phyloP scores from a whole-genome alignment of 2,113 vertebrate species.

The Carollia perspicillata region DNA sequence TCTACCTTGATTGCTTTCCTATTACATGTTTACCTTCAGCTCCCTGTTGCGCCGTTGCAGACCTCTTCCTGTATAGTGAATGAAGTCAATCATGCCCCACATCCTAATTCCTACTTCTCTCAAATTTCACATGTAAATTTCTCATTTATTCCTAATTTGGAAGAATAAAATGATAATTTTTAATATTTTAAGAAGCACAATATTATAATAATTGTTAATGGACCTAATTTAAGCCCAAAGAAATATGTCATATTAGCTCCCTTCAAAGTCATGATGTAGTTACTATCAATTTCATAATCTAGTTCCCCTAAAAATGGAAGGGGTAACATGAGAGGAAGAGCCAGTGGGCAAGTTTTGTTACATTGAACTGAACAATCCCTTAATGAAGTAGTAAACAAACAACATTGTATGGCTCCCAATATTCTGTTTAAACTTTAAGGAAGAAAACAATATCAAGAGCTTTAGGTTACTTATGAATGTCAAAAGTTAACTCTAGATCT shows the following conservation, averaged over 20 bases:
- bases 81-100: not conserved
- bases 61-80: not conserved
- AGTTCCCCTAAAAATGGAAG: not conserved
- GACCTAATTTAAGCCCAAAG: not conserved
- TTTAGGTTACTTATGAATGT: not conserved
- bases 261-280: not conserved
- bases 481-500: not conserved
- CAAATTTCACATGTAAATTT: not conserved
- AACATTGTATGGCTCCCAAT: not conserved
- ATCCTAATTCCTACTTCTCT: not conserved
- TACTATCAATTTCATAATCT: not conserved
- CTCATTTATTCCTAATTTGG: not conserved
- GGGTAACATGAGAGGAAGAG: not conserved
- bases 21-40: not conserved
- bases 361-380: not conserved
- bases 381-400: not conserved
- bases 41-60: not conserved
- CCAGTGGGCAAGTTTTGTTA: not conserved
- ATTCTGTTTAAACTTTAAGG: not conserved
- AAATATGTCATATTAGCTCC: not conserved
- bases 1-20: not conserved
- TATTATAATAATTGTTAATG: not conserved
- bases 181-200: not conserved
- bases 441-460: not conserved
- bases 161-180: not conserved